Evolutionary conservation across 1,140 invertebrate genomes (phyloP), one percentile per base, ranked within the genome.

Genomic region (Drosophila baimaii): DNA sequence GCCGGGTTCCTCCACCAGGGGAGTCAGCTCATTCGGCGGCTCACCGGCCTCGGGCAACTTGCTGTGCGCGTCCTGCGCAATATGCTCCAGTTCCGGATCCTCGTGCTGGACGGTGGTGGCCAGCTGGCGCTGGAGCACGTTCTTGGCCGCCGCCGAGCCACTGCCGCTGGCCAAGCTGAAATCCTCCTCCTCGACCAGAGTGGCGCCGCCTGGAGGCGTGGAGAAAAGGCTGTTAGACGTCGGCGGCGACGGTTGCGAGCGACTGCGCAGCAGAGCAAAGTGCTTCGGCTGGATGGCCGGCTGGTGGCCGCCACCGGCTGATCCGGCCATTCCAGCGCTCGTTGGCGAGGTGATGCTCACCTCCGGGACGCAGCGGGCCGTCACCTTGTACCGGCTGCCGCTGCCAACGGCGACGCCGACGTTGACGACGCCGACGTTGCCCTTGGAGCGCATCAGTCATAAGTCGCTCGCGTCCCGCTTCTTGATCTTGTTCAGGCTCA

Each of bases 191-290:
- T 91, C 90, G 66, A 91, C 90, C 75, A 91, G 78, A 75, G 90
- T 91, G 58, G 81, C 90, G 77, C 65, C 57, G 68, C 90, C 90
- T 90, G 90, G 77, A 76, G 62, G 69, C 65, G 66, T 72, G 69
- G 90, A 91, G 80, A 85, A 91, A 91, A 91, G 91, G 86, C 81
- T 89, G 85, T 91, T 91, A 91, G 86, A 89, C 70, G 83, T 70
- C 59, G 83, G 77, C 80, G 51, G 69, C 43, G 69, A 58, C 43
- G 69, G 69, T 58, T 88, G 83, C 65, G 81, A 88, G 54, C 85
- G 90, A 64, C 81, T 90, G 74, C 81, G 81, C 68, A 89, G 74
- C 69, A 85, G 81, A 52, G 84, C 86, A 71, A 80, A 78, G 65
- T 85, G 79, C 77, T 83, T 91, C 39, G 85, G 80, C 63, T 86